Conservation (phyloP, 1,140 invertebrate species). For the Drosophila asahinai region DNA sequence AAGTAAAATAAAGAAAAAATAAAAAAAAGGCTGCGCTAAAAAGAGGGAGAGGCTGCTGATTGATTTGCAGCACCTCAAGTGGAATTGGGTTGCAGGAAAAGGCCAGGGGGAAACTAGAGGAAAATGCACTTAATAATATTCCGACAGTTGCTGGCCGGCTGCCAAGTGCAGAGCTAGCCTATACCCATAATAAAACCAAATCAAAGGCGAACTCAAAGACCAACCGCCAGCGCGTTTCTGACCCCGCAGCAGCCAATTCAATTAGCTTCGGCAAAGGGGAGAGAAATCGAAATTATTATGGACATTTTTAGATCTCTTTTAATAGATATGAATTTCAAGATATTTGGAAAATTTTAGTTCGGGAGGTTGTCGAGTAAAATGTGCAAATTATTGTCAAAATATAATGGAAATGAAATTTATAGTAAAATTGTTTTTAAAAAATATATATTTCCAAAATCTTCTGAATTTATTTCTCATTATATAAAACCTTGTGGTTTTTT, state of each 20-base stretch:
- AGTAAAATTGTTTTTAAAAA: no score
- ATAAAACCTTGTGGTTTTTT: not conserved
- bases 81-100: slow-evolving; percentile 21
- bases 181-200: slow-evolving; percentile 52
- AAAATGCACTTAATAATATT: slow-evolving; percentile 53
- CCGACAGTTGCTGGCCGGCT: slow-evolving; percentile 48
- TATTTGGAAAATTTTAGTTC: not conserved
- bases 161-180: slow-evolving; percentile 46
- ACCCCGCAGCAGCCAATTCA: slow-evolving; percentile 54
- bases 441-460: not conserved
- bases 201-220: slow-evolving; percentile 47
- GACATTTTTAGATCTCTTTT: slow-evolving; percentile 2
- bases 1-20: not conserved
- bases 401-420: not conserved
- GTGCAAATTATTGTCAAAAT: not conserved
- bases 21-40: slow-evolving; percentile 1
- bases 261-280: slow-evolving; percentile 48
- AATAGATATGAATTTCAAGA: not conserved
- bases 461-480: not conserved
- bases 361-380: not conserved
- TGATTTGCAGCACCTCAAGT: slow-evolving; percentile 69
- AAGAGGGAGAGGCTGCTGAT: slow-evolving; percentile 46
- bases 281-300: slow-evolving; percentile 10
- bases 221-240: slow-evolving; percentile 25
- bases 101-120: slow-evolving; percentile 1